Evolutionary conservation across 1,140 invertebrate genomes (phyloP).

Genomic region (Monomorium pharaonis): DNA sequence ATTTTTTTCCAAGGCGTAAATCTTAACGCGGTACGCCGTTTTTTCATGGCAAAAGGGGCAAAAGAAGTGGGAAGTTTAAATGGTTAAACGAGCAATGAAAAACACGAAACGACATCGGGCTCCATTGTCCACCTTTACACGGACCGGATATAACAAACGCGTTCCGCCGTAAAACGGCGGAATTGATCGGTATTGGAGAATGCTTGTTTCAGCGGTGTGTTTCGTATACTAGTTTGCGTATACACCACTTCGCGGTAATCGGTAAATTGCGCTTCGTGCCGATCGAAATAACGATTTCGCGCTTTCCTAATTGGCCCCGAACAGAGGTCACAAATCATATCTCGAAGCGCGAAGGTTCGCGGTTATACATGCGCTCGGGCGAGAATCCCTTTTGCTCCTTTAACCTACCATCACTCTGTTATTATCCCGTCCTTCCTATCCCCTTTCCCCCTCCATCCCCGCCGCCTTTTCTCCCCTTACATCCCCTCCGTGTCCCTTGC

Average conservation of each 20-base stretch:
- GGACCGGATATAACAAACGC: conserved; percentile 63
- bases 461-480: background rate
- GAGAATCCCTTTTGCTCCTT: conserved; percentile 14
- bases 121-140: conserved; percentile 63
- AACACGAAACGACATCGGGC: conserved; percentile 51
- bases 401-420: conserved; percentile 22
- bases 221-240: conserved; percentile 48
- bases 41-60: conserved; percentile 59
- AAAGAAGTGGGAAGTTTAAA: conserved; percentile 42
- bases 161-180: conserved; percentile 74
- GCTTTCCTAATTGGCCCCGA: conserved; percentile 57
- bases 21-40: background rate
- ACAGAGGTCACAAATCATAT: conserved; percentile 52
- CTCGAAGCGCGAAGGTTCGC: background rate
- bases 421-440: conserved; percentile 26
- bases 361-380: conserved; percentile 3
- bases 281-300: conserved; percentile 61
- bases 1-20: conserved; percentile 2
- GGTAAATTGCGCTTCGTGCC: conserved; percentile 54
- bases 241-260: conserved; percentile 22
- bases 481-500: background rate
- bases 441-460: background rate
- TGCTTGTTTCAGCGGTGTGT: conserved; percentile 68
- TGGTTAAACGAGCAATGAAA: conserved; percentile 67
- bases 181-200: conserved; percentile 75